Percentiles rank a stretch among this genome's conserved stretches.
phyloP scores from a whole-genome alignment of 2,888 invertebrate species.

The Tryphoninae sp. region DNA sequence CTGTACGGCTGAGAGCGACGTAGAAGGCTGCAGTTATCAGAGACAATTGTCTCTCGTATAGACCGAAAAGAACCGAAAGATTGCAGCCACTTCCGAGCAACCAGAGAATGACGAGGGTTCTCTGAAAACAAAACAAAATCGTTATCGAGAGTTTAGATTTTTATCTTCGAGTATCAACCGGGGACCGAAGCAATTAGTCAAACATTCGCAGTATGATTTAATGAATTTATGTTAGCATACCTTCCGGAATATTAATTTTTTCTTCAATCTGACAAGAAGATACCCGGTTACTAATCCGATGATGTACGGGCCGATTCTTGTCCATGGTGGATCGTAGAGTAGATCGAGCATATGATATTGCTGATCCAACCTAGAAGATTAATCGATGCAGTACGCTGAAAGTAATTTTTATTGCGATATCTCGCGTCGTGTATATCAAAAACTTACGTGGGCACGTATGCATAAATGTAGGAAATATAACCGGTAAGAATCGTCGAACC shows the following conservation, averaged over 20 bases:
- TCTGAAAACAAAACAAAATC: slow-evolving; percentile 70
- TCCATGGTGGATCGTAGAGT: slow-evolving; percentile 80
- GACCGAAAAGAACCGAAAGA: slow-evolving; percentile 80
- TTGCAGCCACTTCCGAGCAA: slow-evolving; percentile 79
- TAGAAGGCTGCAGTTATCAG: slow-evolving; percentile 82
- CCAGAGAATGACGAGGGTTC: slow-evolving; percentile 76
- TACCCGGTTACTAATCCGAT: slow-evolving; percentile 82
- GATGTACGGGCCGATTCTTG: slow-evolving; percentile 79
- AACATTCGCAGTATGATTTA: background rate
- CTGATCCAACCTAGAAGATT: slow-evolving; percentile 78
- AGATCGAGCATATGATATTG: slow-evolving; percentile 77
- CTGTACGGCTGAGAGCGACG: slow-evolving; percentile 82
- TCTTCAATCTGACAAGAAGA: slow-evolving; percentile 76
- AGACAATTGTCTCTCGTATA: slow-evolving; percentile 81
- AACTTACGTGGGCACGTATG: slow-evolving; percentile 82
- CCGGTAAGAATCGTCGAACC: slow-evolving; percentile 76
- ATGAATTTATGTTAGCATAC: slow-evolving; percentile 64
- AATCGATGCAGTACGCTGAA: slow-evolving; percentile 7
- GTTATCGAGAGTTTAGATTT: background rate
- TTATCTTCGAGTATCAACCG: background rate
- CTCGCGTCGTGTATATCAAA: background rate
- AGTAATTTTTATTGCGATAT: slow-evolving; percentile 9
- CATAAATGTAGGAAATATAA: slow-evolving; percentile 78
- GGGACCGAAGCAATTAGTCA: too few species aligned
- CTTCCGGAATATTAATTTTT: slow-evolving; percentile 70